Percentiles rank a stretch among this genome's conserved stretches.
Conservation (phyloP, 2,888 invertebrate species). For the Escarpia spicata region DNA sequence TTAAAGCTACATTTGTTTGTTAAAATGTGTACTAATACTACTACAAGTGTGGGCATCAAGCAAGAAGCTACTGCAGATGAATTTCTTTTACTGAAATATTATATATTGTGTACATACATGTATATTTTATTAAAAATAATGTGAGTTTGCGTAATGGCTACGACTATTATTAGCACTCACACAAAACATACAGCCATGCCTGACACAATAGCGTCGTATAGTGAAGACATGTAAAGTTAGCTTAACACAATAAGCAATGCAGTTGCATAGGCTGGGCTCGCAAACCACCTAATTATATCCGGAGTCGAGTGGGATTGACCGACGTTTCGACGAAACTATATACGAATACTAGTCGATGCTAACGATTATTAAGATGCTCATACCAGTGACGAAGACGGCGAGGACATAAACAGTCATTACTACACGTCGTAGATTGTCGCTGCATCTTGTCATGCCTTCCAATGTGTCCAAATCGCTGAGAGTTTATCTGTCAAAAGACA, state of each 20-base stretch:
- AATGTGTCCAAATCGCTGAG: background rate
- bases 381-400: background rate
- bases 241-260: background rate
- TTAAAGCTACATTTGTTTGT: too few relatives aligned
- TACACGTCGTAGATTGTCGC: background rate
- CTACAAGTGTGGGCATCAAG: too few relatives aligned
- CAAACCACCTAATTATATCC: background rate
- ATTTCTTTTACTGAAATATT: too few relatives aligned
- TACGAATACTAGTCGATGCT: background rate
- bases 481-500: background rate
- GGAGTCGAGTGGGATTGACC: background rate
- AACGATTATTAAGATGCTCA: background rate
- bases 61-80: too few relatives aligned
- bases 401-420: background rate
- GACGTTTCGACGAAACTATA: background rate
- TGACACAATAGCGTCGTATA: background rate
- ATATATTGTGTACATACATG: too few relatives aligned
- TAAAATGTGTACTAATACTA: too few relatives aligned
- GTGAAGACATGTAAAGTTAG: background rate
- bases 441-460: background rate
- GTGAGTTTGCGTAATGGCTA: background rate
- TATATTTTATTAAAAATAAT: too few relatives aligned
- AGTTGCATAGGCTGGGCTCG: background rate
- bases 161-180: background rate
- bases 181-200: background rate